Percentiles rank a stretch among this genome's conserved stretches.
Evolutionary conservation across 2,888 invertebrate genomes (phyloP).

Genomic region (Rhopalosiphum nymphaeae): DNA sequence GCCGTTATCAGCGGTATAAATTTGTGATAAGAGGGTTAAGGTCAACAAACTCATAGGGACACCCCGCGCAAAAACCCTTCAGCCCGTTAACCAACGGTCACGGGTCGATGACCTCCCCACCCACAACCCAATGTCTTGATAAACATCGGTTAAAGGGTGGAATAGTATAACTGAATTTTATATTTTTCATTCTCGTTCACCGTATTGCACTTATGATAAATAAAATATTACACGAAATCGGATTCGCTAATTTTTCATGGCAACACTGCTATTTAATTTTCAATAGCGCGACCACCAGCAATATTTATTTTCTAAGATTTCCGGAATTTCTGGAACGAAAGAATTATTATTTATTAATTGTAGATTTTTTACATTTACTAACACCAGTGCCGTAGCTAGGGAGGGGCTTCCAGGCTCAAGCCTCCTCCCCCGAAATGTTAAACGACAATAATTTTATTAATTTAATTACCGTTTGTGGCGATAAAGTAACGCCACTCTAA

Average conservation of each 20-base stretch:
- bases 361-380: neutral
- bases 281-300: neutral
- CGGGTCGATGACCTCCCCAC: neutral
- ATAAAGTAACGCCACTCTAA: too few species aligned
- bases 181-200: neutral
- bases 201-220: neutral
- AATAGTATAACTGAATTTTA: neutral
- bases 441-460: too few species aligned
- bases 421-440: too few species aligned
- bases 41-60: neutral
- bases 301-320: neutral
- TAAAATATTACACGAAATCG: neutral
- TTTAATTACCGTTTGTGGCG: too few species aligned
- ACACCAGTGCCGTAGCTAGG: too few species aligned
- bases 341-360: too few species aligned
- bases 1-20: neutral
- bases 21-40: neutral
- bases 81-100: neutral
- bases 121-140: neutral
- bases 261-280: neutral
- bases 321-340: too few species aligned
- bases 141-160: neutral
- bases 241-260: neutral
- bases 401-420: too few species aligned
- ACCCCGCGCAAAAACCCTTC: neutral